Evolutionary conservation across 2,888 invertebrate genomes (phyloP).

Genomic region (Apoda limacodes): DNA sequence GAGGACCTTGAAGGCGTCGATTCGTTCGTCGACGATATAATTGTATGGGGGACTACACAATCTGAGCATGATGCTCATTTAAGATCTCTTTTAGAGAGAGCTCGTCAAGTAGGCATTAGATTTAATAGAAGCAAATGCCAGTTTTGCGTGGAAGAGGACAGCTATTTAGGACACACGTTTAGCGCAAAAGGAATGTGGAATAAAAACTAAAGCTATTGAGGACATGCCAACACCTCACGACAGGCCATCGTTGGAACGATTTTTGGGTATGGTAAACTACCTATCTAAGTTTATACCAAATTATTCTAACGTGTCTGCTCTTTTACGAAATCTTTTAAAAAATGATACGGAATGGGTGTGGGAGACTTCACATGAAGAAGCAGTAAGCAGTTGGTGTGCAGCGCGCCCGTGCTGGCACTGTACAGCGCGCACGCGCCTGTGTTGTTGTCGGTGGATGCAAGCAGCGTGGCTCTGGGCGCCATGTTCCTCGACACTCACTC

Average conservation of each 20-base stretch:
- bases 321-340: constrained; percentile 14
- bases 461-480: constrained; percentile 1
- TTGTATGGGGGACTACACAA: constrained; percentile 11
- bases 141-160: constrained; percentile 14
- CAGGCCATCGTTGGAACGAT: constrained; percentile 17
- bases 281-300: constrained; percentile 22
- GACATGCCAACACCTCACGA: constrained; percentile 17
- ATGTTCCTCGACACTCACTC: constrained; percentile 16
- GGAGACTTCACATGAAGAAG: constrained; percentile 5
- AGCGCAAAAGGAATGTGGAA: constrained; percentile 10
- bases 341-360: constrained; percentile 19
- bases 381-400: constrained; percentile 4
- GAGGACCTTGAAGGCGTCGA: constrained; percentile 13
- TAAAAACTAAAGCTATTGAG: constrained; percentile 16
- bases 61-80: constrained; percentile 13
- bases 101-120: constrained; percentile 11
- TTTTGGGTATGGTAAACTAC: constrained; percentile 21
- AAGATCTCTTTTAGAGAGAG: constrained; percentile 10
- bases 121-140: constrained; percentile 12
- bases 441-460: constrained; percentile 16
- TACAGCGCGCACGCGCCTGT: constrained; percentile 1
- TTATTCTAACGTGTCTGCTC: constrained; percentile 14
- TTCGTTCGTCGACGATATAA: constrained; percentile 13
- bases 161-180: constrained; percentile 15
- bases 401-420: constrained; percentile 1